Evolutionary conservation across 1,140 invertebrate genomes (phyloP).

Genomic region (Ceratina calcarata): DNA sequence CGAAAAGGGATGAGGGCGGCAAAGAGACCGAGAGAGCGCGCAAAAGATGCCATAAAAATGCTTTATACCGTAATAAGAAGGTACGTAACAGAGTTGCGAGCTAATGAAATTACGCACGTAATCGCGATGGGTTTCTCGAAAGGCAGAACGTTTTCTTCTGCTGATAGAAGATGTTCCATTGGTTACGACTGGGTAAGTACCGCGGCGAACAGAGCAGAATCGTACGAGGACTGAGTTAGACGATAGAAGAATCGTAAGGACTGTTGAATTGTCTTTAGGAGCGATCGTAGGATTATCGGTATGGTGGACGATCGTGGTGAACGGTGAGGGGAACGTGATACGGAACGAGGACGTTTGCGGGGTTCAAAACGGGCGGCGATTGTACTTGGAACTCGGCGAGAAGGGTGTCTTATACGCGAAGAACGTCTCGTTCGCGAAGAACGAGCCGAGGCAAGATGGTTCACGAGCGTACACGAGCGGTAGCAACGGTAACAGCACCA

Average conservation of each 20-base stretch:
- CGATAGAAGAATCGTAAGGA: too few relatives aligned
- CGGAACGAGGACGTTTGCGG: constrained; percentile 84
- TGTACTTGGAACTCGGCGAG: constrained; percentile 84
- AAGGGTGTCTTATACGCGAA: constrained; percentile 82
- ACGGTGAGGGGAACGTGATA: constrained; percentile 58
- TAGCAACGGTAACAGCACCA: constrained; percentile 54
- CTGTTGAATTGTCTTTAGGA: not conserved
- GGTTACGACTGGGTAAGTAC: constrained; percentile 69
- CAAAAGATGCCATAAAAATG: constrained; percentile 64
- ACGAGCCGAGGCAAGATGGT: constrained; percentile 59
- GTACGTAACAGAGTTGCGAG: constrained; percentile 54
- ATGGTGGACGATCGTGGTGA: constrained; percentile 39
- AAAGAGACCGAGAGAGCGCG: not conserved
- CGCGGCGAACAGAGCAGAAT: not conserved
- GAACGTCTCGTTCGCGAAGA: constrained; percentile 79
- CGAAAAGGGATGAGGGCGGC: too few relatives aligned
- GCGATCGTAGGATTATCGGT: not conserved
- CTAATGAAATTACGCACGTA: constrained; percentile 67
- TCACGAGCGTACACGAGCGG: constrained; percentile 58
- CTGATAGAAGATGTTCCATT: constrained; percentile 67
- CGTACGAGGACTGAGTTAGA: too few relatives aligned
- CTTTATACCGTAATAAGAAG: constrained; percentile 63
- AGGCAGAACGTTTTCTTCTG: constrained; percentile 52
- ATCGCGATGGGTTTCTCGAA: constrained; percentile 59
- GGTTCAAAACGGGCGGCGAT: constrained; percentile 81